These are phyloP conservation scores for Thamnophis elegans DNA, from an alignment of 2,797 vertebrate genomes.

Conservation along the genomic window DNA sequence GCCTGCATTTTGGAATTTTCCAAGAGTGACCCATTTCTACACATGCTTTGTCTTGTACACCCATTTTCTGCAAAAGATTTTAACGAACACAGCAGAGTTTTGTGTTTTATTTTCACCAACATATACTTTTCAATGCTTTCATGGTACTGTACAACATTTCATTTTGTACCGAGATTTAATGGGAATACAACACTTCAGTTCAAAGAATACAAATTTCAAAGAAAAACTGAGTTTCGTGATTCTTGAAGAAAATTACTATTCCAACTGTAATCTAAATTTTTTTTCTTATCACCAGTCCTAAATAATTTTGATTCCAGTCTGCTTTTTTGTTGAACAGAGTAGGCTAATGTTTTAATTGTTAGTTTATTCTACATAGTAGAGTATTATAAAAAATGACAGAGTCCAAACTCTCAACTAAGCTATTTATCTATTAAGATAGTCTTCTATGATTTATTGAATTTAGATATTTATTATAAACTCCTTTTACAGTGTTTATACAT, in stretches of 20 bases:
- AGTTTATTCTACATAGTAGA: not conserved
- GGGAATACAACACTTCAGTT: not conserved
- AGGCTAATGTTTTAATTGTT: not conserved
- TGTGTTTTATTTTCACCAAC: not conserved
- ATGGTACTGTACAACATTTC: not conserved
- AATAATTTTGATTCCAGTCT: not conserved
- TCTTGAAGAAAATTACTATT: not conserved
- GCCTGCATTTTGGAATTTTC: not conserved
- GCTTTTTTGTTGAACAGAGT: not conserved
- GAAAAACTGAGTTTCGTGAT: not conserved
- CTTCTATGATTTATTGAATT: not conserved
- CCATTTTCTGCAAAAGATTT: not conserved
- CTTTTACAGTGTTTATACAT: not conserved
- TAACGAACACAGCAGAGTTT: not conserved
- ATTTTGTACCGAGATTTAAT: not conserved
- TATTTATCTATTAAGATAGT: not conserved
- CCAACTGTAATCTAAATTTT: not conserved
- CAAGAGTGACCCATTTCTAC: not conserved
- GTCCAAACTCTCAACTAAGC: not conserved
- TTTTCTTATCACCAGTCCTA: not conserved
- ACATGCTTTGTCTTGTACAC: not conserved
- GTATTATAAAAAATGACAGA: not conserved
- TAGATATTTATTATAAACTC: not conserved
- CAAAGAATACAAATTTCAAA: not conserved
- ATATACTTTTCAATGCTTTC: not conserved